phyloP scores from a whole-genome alignment of 2,888 invertebrate genomes.

The Phortica magna region DNA sequence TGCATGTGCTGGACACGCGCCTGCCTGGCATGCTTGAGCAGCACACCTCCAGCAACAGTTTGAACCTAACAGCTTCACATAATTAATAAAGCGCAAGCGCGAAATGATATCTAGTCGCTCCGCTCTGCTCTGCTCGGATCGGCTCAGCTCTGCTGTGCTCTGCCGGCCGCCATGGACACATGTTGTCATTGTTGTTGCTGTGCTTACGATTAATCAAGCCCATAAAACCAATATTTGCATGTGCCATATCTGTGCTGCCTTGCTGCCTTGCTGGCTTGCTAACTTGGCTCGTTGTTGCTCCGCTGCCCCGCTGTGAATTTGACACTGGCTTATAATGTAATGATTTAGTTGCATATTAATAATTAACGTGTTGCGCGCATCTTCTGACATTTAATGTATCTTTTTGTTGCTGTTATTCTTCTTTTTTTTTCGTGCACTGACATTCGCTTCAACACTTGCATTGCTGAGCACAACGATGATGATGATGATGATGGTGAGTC shows the following conservation, averaged over 20 bases:
- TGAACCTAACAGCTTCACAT: slow-evolving; percentile 37
- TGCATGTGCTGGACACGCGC: slow-evolving; percentile 52
- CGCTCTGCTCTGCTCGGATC: slow-evolving; percentile 47
- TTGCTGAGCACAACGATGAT: not conserved
- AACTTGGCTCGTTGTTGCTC: not conserved
- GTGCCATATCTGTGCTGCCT: not conserved
- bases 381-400: slow-evolving; percentile 14
- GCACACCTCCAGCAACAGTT: slow-evolving; percentile 27
- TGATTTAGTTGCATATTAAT: slow-evolving; percentile 74
- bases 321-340: slow-evolving; percentile 74
- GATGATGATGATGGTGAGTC: slow-evolving; percentile 42
- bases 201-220: slow-evolving; percentile 70
- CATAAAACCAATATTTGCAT: slow-evolving; percentile 47
- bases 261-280: too few species aligned
- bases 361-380: slow-evolving; percentile 63
- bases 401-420: not conserved
- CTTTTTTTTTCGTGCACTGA: not conserved
- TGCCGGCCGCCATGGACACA: not conserved
- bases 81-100: slow-evolving; percentile 58
- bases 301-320: slow-evolving; percentile 69
- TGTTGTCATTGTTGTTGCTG: not conserved
- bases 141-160: slow-evolving; percentile 43
- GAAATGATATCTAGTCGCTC: not conserved
- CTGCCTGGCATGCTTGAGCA: slow-evolving; percentile 34
- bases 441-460: slow-evolving; percentile 22